These are phyloP conservation scores for Epinephelus awoara DNA, from an alignment of 2,797 vertebrate genomes.

Conservation along the genomic window DNA sequence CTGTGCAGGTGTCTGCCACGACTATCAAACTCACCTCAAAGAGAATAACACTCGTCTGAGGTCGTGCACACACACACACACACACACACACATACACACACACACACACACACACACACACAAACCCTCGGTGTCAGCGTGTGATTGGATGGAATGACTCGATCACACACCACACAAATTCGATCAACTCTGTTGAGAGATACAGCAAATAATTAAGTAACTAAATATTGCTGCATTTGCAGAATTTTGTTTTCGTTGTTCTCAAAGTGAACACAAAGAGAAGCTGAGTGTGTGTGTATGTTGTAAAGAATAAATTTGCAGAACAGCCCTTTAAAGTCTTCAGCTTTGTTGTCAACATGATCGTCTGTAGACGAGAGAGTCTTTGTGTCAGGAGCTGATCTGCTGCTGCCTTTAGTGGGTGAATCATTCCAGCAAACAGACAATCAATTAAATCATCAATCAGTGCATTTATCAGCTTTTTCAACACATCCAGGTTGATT, in stretches of 20 bases:
- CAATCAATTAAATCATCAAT: neutral
- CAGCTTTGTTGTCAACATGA: neutral
- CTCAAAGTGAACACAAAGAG: neutral
- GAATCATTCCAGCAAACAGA: neutral
- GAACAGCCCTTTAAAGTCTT: constrained; percentile 6
- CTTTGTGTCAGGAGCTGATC: constrained; percentile 6
- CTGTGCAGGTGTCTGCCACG: constrained; percentile 70
- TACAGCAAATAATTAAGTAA: constrained; percentile 9
- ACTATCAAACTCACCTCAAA: constrained; percentile 73
- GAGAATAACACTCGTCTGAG: constrained; percentile 53
- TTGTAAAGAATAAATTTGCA: neutral
- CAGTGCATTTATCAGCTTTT: constrained; percentile 3
- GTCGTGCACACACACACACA: constrained; percentile 4
- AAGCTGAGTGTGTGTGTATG: neutral
- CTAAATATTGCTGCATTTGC: neutral
- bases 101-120: constrained; percentile 11
- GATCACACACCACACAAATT: constrained; percentile 10
- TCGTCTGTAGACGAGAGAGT: neutral
- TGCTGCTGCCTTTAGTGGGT: neutral
- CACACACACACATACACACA: constrained; percentile 9
- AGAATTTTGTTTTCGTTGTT: constrained; percentile 4
- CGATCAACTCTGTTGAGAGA: constrained; percentile 3
- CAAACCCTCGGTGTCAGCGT: neutral
- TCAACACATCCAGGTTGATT: neutral
- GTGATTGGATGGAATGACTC: constrained; percentile 24